phyloP scores from a whole-genome alignment of 1,140 invertebrate species.

The Drosophila sp. region DNA sequence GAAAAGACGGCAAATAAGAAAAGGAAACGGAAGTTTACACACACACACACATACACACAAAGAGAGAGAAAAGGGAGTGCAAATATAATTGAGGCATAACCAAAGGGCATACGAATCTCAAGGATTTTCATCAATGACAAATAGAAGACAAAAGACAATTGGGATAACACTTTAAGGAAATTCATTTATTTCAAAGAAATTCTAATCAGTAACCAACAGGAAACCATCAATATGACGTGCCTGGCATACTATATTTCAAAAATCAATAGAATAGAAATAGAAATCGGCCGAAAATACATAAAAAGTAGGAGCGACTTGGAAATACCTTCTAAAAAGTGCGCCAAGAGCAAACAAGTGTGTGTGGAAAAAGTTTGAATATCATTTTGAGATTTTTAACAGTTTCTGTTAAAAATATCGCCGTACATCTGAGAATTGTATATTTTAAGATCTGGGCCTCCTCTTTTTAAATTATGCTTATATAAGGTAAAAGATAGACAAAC shows the following conservation, averaged over 20 bases:
- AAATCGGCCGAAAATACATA: constrained; percentile 23
- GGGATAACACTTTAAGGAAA: background rate
- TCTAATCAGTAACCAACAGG: constrained; percentile 28
- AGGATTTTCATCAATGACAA: constrained; percentile 12
- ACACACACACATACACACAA: background rate
- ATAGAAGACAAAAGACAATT: constrained; percentile 6
- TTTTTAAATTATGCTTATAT: too few species aligned
- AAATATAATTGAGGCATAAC: background rate
- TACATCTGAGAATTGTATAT: too few species aligned
- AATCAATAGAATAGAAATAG: constrained; percentile 32
- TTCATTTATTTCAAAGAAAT: background rate
- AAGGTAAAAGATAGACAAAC: background rate
- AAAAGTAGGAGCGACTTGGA: background rate
- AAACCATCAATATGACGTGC: constrained; percentile 54
- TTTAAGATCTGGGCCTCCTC: too few species aligned
- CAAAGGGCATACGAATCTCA: background rate
- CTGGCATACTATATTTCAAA: constrained; percentile 37
- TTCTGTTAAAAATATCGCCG: too few species aligned
- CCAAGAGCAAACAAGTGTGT: too few species aligned
- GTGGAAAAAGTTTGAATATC: too few species aligned
- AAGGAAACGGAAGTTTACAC: constrained; percentile 12
- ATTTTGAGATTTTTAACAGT: too few species aligned
- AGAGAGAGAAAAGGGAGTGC: background rate
- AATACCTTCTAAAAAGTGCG: background rate
- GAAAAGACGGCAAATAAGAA: constrained; percentile 2